Conservation (phyloP, 2,113 vertebrate species). For the Pelmatolapia mariae region DNA sequence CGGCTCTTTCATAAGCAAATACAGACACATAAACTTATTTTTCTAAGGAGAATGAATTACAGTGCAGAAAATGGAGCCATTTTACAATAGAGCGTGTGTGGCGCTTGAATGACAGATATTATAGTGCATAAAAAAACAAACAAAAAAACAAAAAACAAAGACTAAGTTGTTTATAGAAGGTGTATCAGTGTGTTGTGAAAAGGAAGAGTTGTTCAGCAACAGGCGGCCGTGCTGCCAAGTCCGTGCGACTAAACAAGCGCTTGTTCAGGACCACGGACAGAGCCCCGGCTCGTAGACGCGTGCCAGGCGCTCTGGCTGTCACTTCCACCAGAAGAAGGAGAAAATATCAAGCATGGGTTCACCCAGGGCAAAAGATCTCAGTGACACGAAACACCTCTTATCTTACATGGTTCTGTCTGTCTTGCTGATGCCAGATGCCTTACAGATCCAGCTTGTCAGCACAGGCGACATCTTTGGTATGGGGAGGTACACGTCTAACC, state of each 20-base stretch:
- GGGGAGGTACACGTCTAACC: neutral
- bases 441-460: neutral
- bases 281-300: neutral
- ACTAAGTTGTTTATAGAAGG: neutral
- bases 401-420: neutral
- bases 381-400: conserved; percentile 9
- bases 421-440: conserved; percentile 4
- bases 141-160: neutral
- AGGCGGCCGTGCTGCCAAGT: neutral
- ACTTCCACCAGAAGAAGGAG: neutral
- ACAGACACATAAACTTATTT: neutral
- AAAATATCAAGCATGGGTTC: neutral
- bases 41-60: neutral
- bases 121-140: neutral
- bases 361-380: conserved; percentile 1
- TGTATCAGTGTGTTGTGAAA: neutral
- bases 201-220: neutral
- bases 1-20: neutral
- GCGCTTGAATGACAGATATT: neutral
- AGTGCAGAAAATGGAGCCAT: neutral
- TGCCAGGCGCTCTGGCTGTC: neutral
- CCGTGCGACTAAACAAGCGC: conserved; percentile 25
- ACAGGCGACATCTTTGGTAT: neutral
- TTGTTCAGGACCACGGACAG: neutral
- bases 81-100: neutral